Evolutionary conservation across 2,888 invertebrate species (phyloP).

Genomic region (Euproctis similis): DNA sequence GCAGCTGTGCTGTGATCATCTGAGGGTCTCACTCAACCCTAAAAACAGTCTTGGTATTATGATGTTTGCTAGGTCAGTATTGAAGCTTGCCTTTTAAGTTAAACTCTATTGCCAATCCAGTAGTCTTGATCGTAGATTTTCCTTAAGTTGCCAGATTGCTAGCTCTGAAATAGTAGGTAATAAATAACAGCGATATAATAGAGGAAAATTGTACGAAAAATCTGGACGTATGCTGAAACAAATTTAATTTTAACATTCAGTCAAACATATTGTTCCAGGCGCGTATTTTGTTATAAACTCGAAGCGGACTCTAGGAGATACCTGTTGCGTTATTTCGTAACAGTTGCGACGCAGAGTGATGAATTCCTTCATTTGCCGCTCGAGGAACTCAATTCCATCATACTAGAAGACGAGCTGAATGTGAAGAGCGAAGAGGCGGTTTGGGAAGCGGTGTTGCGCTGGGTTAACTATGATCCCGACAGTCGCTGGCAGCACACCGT

Average conservation of each 20-base stretch:
- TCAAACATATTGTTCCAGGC: conserved; percentile 51
- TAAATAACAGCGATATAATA: too few species aligned
- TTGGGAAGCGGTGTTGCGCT: conserved; percentile 89
- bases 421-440: conserved; percentile 91
- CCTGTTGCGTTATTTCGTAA: conserved; percentile 84
- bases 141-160: too few species aligned
- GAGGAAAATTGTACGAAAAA: too few species aligned
- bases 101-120: too few species aligned
- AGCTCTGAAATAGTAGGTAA: too few species aligned
- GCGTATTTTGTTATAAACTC: conserved; percentile 83
- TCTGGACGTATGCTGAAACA: too few species aligned
- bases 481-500: conserved; percentile 84
- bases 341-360: conserved; percentile 82
- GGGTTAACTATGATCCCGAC: conserved; percentile 88
- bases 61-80: conserved; percentile 84
- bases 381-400: conserved; percentile 83
- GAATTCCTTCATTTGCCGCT: conserved; percentile 84
- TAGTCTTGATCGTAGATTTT: too few species aligned
- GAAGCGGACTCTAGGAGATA: conserved; percentile 81
- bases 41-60: conserved; percentile 90
- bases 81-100: too few species aligned
- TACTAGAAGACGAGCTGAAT: conserved; percentile 89
- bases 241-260: too few species aligned
- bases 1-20: conserved; percentile 86
- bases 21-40: conserved; percentile 80